These are phyloP conservation scores for Saturnia pavonia DNA, from an alignment of 2,888 invertebrate species.

Conservation along the genomic window DNA sequence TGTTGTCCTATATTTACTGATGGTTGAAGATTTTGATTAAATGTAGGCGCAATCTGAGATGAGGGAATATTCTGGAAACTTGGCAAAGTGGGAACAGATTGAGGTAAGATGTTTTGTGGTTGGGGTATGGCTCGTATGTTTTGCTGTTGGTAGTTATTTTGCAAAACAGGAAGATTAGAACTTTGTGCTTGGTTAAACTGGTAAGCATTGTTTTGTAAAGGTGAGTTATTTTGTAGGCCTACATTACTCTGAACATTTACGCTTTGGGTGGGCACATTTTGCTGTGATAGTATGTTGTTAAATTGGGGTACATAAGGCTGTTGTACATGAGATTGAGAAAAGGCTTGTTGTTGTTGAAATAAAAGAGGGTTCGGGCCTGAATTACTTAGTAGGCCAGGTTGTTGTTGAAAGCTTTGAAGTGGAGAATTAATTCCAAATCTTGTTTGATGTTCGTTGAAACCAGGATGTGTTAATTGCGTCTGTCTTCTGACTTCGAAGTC, in stretches of 20 bases:
- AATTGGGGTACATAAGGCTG: slow-evolving; percentile 70
- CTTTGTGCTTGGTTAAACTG: slow-evolving; percentile 57
- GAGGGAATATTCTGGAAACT: slow-evolving; percentile 60
- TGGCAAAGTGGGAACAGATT: slow-evolving; percentile 62
- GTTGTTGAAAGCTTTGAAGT: slow-evolving; percentile 66
- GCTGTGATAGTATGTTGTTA: slow-evolving; percentile 41
- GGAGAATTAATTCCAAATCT: slow-evolving; percentile 73
- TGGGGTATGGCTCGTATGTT: slow-evolving; percentile 53
- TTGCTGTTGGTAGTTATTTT: slow-evolving; percentile 55
- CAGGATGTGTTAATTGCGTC: slow-evolving; percentile 61
- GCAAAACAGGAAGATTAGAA: slow-evolving; percentile 47
- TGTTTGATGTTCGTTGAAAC: slow-evolving; percentile 73
- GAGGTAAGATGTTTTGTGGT: slow-evolving; percentile 58
- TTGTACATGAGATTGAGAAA: slow-evolving; percentile 38
- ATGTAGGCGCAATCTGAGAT: slow-evolving; percentile 53
- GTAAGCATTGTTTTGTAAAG: slow-evolving; percentile 52
- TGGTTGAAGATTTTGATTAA: slow-evolving; percentile 52
- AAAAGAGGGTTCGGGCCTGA: slow-evolving; percentile 50
- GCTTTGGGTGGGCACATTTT: slow-evolving; percentile 33
- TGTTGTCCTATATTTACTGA: slow-evolving; percentile 62
- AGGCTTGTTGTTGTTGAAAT: slow-evolving; percentile 54
- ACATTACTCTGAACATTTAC: slow-evolving; percentile 24
- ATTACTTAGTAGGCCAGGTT: slow-evolving; percentile 42
- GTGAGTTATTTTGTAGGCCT: slow-evolving; percentile 46
- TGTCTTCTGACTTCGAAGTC: slow-evolving; percentile 76